Base-by-base conservation (phyloP, 2,888 invertebrate genomes). In the Protophormia terraenovae region DNA sequence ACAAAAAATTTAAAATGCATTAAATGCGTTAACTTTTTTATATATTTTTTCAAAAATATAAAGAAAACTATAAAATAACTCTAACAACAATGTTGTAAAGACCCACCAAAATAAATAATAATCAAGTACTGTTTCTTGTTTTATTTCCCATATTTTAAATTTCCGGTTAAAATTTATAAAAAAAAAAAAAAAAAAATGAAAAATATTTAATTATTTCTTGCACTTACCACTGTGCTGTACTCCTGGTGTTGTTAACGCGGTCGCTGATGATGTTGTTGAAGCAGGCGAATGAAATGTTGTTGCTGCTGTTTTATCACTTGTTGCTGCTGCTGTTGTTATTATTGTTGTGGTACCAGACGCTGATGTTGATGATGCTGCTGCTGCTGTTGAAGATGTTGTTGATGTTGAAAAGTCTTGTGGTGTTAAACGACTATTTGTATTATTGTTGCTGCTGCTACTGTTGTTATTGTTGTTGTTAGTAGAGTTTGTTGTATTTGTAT, bases 201-300 rank as follows among this genome's bases (percentile, higher is more conserved):
- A 8, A 64, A 67, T 29, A n/a, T n/a, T n/a, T n/a, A 64, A 29
- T 24, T 24, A 69, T 29, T 53, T 62, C 14, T 19, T 60, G 41
- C 38, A 85, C 90, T 91, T 89, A 91, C 91, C 91, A 79, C 83
- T 91, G 87, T 90, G 88, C 76, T 91, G 87, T 89, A 90, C 86
- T 89, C 90, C 88, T 89, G 88, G 87, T 90, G 88, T 73, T 77
- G 81, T 73, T 73, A 50, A 24, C 69, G 91, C 87, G 71, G 50
- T 53, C 53, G 90, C 87, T 73, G 84, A 89, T 90, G 88, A 88
- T 77, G 84, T 35, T 60, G 71, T 29, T 91, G 87, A n/a, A n/a
- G n/a, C n/a, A n/a, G n/a, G n/a, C n/a, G n/a, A 22, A 12, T 72
- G 72, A 73, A 73, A 66, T 73, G 66, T 87, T 76, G 78, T 47